These are phyloP conservation scores for Globodera ellingtonae DNA, from an alignment of 1,140 invertebrate species.

Conservation along the genomic window DNA sequence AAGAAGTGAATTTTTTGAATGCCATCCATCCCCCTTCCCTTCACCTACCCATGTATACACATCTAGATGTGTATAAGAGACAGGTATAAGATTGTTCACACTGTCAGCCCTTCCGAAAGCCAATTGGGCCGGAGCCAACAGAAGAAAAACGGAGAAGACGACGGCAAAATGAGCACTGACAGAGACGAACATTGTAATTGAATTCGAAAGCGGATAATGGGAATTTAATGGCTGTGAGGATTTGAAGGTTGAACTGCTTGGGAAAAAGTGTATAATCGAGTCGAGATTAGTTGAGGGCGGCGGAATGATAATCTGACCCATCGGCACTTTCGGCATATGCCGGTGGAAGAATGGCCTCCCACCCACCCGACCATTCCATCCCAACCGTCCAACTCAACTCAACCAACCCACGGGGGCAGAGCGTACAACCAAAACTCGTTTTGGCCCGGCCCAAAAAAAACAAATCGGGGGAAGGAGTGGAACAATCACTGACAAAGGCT, in stretches of 20 bases:
- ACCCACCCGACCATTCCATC: too few relatives aligned
- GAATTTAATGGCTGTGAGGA: neutral
- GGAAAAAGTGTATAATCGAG: constrained; percentile 1
- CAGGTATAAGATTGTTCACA: too few relatives aligned
- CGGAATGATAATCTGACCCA: neutral
- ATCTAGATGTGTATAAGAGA: too few relatives aligned
- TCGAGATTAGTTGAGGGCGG: neutral
- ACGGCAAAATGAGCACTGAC: constrained; percentile 27
- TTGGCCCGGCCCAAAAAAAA: too few relatives aligned
- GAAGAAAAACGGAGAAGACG: constrained; percentile 4
- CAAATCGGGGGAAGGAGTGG: too few relatives aligned
- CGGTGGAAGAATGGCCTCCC: too few relatives aligned
- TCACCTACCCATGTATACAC: constrained; percentile 30
- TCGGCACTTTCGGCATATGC: neutral
- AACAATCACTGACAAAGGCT: too few relatives aligned
- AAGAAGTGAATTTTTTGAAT: neutral
- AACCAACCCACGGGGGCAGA: too few relatives aligned
- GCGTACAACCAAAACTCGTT: too few relatives aligned
- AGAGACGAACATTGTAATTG: constrained; percentile 10
- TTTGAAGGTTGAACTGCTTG: too few relatives aligned
- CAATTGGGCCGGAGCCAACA: neutral
- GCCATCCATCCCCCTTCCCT: neutral
- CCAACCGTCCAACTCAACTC: too few relatives aligned
- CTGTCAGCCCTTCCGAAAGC: neutral
- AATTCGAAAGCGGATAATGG: neutral